Conservation (phyloP, 2,113 vertebrate genomes). For the Anguilla rostrata region DNA sequence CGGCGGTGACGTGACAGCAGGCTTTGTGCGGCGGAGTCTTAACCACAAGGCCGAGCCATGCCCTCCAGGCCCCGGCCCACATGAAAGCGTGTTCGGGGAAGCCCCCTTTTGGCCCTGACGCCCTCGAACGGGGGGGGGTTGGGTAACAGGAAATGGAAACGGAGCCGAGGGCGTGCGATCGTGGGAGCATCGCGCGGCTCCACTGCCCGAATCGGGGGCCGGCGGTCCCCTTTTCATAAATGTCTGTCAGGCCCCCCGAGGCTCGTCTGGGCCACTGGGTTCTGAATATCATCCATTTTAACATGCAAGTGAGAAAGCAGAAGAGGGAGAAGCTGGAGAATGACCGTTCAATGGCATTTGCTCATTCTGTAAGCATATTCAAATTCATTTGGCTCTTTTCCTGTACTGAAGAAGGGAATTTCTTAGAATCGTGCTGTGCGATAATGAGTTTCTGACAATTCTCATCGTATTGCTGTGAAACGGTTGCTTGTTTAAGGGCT, state of each 20-base stretch:
- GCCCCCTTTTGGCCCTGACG: background rate
- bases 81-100: background rate
- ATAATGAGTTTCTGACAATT: background rate
- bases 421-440: background rate
- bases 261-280: background rate
- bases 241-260: background rate
- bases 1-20: constrained; percentile 38
- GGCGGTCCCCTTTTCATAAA: background rate
- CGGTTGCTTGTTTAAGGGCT: background rate
- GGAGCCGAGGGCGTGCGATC: background rate
- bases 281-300: background rate
- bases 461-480: background rate
- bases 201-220: background rate
- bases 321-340: background rate
- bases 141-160: background rate
- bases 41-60: constrained; percentile 30
- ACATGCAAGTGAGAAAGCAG: background rate
- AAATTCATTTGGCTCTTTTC: background rate
- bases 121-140: background rate
- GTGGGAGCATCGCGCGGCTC: background rate
- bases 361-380: background rate
- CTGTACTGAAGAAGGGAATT: background rate
- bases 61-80: constrained; percentile 21
- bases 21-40: constrained; percentile 34
- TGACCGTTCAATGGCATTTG: background rate